These are phyloP conservation scores for Dynastes hyllus DNA, from an alignment of 2,888 invertebrate species.

Conservation along the genomic window DNA sequence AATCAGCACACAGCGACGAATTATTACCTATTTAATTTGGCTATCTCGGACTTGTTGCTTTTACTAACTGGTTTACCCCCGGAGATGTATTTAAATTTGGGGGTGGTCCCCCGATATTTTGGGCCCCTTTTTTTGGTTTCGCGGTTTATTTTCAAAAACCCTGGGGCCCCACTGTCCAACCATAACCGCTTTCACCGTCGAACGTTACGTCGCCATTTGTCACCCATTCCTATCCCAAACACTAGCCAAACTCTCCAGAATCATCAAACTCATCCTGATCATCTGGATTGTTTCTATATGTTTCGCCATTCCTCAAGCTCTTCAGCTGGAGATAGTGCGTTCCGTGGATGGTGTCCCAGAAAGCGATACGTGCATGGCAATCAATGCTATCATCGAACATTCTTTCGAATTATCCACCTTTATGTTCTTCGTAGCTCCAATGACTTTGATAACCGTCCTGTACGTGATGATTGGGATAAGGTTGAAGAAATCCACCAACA, in stretches of 20 bases:
- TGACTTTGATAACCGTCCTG: constrained; percentile 88
- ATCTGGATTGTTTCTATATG: constrained; percentile 87
- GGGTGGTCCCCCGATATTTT: too few relatives aligned
- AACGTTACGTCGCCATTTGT: constrained; percentile 78
- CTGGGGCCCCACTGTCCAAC: constrained; percentile 83
- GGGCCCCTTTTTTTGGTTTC: too few relatives aligned
- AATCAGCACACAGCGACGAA: constrained; percentile 89
- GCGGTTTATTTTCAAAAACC: constrained; percentile 86
- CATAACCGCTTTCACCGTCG: constrained; percentile 90
- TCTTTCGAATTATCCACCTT: constrained; percentile 87
- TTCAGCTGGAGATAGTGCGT: constrained; percentile 68
- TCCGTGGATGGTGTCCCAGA: constrained; percentile 56
- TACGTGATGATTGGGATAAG: constrained; percentile 86
- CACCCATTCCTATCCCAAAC: constrained; percentile 83
- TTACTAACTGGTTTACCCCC: constrained; percentile 87
- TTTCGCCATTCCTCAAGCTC: constrained; percentile 81
- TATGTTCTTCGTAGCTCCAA: constrained; percentile 89
- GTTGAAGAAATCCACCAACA: constrained; percentile 77
- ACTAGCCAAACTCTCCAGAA: constrained; percentile 90
- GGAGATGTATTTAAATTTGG: constrained; percentile 86
- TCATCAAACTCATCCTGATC: constrained; percentile 83
- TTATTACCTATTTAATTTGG: constrained; percentile 88
- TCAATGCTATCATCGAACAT: constrained; percentile 76
- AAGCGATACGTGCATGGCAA: constrained; percentile 71
- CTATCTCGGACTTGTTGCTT: constrained; percentile 88